Evolutionary conservation across 2,113 vertebrate species (phyloP), one percentile per base, ranked within the genome.

Genomic region (Collichthys lucidus): DNA sequence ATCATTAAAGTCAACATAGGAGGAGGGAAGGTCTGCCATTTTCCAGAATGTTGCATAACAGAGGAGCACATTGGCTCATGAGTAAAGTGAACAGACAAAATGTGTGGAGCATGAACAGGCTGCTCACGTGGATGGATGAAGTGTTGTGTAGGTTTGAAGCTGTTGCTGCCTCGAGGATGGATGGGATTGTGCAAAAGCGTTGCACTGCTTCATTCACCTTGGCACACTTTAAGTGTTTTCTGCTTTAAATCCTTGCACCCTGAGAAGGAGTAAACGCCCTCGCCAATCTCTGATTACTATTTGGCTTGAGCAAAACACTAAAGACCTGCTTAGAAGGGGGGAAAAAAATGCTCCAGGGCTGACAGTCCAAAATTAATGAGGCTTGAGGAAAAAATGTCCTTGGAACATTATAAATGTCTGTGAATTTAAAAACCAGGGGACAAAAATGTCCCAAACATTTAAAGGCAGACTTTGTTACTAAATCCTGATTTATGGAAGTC

Each of bases 11-110:
- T 44, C 49, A 47, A 24, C 2, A 4, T 12, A 47, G 76, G 69
- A 70, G 24, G 49, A 52, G 26, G 52, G 46, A 77, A 81, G 46
- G 52, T 80, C 75, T 67, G 55, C 46, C 50, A 44, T 49, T 40
- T 83, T 56, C 71, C n/a, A 29, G 82, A 84, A 64, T 74, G 77
- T 77, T 79, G 77, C 82, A 82, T 42, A 80, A 69, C n/a, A 84
- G 60, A 86, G 69, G 75, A 87, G 71, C 49, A 62, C 57, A 70
- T 85, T 67, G 64, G 19, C 1, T 40, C 78, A 82, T 87, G 76
- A 77, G 64, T 82, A 72, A 88, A 88, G 74, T 70, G 68, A 72
- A 74, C 35, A 67, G 44, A 57, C 63, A 22, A 75, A 86, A 79
- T 29, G 82, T 73, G 44, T 52, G 74, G 69, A 12, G 70, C 72